Percentiles rank a stretch among this genome's conserved stretches.
Evolutionary conservation across 2,888 invertebrate genomes (phyloP).

Genomic region (Dynastes maya): DNA sequence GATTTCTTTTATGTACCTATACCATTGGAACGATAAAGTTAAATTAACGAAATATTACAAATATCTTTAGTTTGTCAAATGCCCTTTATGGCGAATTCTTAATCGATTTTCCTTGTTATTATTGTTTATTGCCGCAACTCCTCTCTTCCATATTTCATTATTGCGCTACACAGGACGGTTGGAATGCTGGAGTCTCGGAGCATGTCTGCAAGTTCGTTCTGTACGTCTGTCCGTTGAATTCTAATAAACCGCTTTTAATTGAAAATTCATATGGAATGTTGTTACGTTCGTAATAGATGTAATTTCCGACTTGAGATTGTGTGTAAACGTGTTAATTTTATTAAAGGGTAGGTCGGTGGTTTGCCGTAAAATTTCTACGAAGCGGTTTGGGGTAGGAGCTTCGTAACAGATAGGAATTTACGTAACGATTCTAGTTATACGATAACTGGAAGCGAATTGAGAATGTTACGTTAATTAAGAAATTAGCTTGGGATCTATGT

Average conservation of each 20-base stretch:
- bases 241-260: conserved; percentile 56
- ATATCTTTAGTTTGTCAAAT: not conserved
- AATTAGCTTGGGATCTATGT: not conserved
- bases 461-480: not conserved
- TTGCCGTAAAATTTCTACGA: conserved; percentile 18
- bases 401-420: not conserved
- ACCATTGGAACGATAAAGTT: not conserved
- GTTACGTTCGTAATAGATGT: conserved; percentile 54
- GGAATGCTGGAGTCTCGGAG: conserved; percentile 53
- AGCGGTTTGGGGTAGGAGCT: not conserved
- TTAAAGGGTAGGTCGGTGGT: conserved; percentile 11
- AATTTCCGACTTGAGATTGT: conserved; percentile 55
- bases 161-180: conserved; percentile 1
- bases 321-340: conserved; percentile 40
- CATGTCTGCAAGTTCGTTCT: conserved; percentile 52
- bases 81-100: not conserved
- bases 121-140: conserved; percentile 23
- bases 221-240: conserved; percentile 51
- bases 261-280: conserved; percentile 53
- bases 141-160: conserved; percentile 2
- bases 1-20: no score
- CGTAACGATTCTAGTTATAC: no score
- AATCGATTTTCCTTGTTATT: conserved; percentile 15
- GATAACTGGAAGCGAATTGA: not conserved
- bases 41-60: conserved; percentile 5